Conservation (phyloP, 2,797 vertebrate species). For the Chelmon rostratus region DNA sequence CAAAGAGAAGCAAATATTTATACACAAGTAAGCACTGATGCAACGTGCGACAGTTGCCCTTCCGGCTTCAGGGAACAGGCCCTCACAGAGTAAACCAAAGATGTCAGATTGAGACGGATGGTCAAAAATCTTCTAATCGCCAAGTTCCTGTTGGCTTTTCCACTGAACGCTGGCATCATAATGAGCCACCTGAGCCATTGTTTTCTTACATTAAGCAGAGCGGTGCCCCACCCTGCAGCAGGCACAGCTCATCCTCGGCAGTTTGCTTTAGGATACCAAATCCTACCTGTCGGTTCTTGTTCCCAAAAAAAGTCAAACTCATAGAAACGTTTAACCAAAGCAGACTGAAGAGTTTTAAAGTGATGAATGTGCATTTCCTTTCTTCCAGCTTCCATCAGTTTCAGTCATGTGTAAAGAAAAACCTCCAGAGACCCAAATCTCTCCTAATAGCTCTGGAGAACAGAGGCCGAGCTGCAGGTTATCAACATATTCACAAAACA, state of each 20-base stretch:
- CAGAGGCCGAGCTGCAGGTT: neutral
- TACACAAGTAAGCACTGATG: slow-evolving; percentile 33
- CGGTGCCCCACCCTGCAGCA: neutral
- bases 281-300: slow-evolving; percentile 27
- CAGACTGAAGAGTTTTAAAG: neutral
- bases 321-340: neutral
- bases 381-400: too few species aligned
- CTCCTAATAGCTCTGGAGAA: too few species aligned
- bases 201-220: slow-evolving; percentile 6
- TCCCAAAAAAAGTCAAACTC: neutral
- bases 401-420: too few species aligned
- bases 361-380: neutral
- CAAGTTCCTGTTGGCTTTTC: neutral
- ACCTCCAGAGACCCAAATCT: too few species aligned
- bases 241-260: neutral
- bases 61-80: slow-evolving; percentile 6
- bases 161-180: neutral
- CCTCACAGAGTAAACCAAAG: neutral
- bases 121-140: neutral
- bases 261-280: neutral
- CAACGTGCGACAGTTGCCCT: slow-evolving; percentile 23
- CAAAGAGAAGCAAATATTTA: slow-evolving; percentile 70
- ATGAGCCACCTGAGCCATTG: slow-evolving; percentile 13
- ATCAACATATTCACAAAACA: neutral
- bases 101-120: neutral